Percentiles rank a stretch among this genome's conserved stretches.
These are phyloP conservation scores for Rousettus madagascariensis DNA, from an alignment of 2,797 vertebrate genomes.

Conservation along the genomic window DNA sequence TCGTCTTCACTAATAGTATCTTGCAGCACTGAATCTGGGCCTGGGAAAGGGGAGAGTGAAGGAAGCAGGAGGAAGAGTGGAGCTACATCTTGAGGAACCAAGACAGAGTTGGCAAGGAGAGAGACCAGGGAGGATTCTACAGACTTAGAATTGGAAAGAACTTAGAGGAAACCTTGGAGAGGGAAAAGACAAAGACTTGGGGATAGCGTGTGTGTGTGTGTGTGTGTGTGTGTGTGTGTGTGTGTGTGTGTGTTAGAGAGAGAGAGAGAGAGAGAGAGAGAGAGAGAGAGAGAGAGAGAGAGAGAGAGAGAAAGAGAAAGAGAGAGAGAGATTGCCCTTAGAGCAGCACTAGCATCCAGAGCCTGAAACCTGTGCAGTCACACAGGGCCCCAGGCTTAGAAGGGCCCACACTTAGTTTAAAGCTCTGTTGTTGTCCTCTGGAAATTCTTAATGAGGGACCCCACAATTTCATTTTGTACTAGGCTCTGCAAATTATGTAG, in stretches of 20 bases:
- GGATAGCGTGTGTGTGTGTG: background rate
- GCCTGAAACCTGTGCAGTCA: background rate
- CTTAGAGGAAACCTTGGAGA: background rate
- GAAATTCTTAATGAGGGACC: background rate
- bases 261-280: background rate
- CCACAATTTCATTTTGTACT: background rate
- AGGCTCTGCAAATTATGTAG: background rate
- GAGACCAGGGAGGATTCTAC: background rate
- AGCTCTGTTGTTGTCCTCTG: background rate
- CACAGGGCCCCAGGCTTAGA: background rate
- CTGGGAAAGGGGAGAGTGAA: background rate
- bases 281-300: background rate
- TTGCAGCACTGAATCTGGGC: background rate
- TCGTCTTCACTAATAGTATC: background rate
- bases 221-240: background rate
- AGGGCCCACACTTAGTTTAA: background rate
- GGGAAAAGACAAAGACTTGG: background rate
- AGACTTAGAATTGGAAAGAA: background rate
- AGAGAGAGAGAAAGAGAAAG: background rate
- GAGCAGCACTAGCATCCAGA: background rate
- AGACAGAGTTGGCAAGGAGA: background rate
- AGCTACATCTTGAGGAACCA: background rate
- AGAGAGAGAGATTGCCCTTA: background rate
- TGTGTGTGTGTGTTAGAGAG: background rate
- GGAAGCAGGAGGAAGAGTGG: background rate